These are phyloP conservation scores for Drosophila diplacantha DNA, from an alignment of 2,888 invertebrate species.

Conservation along the genomic window DNA sequence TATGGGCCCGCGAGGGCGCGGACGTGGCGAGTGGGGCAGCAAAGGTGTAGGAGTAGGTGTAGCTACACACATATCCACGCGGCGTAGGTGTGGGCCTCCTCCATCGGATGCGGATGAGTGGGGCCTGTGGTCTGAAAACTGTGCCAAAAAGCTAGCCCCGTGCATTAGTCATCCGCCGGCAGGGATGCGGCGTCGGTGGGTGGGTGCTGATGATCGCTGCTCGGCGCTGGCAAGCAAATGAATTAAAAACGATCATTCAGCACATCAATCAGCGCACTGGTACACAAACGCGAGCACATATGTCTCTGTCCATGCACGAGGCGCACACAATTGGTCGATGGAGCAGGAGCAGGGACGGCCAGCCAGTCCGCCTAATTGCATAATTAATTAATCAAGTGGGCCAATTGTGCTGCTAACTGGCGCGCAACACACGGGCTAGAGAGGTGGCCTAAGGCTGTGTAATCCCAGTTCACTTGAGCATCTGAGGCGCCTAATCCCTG, in stretches of 20 bases:
- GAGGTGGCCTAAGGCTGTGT: slow-evolving; percentile 7
- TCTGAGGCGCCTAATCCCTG: slow-evolving; percentile 12
- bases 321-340: slow-evolving; percentile 14
- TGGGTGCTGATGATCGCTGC: not conserved
- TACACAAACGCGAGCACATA: slow-evolving; percentile 21
- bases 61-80: slow-evolving; percentile 5
- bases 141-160: slow-evolving; percentile 63
- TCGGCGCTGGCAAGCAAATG: slow-evolving; percentile 45
- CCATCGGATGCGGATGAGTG: slow-evolving; percentile 57
- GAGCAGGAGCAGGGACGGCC: not conserved
- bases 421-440: not conserved
- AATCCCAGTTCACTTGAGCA: slow-evolving; percentile 10
- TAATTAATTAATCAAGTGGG: slow-evolving; percentile 54
- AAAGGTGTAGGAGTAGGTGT: slow-evolving; percentile 37
- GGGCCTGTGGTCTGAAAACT: slow-evolving; percentile 56
- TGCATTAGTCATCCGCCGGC: slow-evolving; percentile 55
- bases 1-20: slow-evolving; percentile 5
- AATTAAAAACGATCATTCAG: slow-evolving; percentile 69
- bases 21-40: not conserved
- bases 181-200: slow-evolving; percentile 1
- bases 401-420: slow-evolving; percentile 21
- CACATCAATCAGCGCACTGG: slow-evolving; percentile 68
- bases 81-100: slow-evolving; percentile 31
- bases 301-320: slow-evolving; percentile 3
- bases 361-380: slow-evolving; percentile 47